Evolutionary conservation across 2,888 invertebrate species (phyloP), one percentile per base, ranked within the genome.

Genomic region (Ypsolopha sequella): DNA sequence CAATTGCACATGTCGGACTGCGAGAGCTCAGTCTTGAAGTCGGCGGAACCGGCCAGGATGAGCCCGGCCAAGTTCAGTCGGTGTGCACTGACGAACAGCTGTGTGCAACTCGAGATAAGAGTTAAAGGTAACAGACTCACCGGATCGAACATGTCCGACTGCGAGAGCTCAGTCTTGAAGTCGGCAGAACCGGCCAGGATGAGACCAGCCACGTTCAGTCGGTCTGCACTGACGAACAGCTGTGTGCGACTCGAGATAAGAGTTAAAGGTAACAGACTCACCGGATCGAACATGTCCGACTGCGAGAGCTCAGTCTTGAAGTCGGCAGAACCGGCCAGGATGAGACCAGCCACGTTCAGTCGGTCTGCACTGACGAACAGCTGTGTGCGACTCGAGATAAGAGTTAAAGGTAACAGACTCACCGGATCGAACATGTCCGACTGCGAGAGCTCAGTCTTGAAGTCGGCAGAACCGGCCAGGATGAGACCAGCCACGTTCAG

Each of bases 1-100:
- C n/a, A n/a, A 88, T 99, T 99, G 85, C 99, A 99, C 98, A 99
- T 99, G 76, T 99, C 99, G 0, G 99, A 99, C 88, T 99, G 99
- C 75, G 97, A 97, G 66, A 99, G 92, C 81, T 99, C 99, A 60
- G 99, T 99, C 90, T 99, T 99, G 87, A 99, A 99, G 84, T 99
- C 99, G 11, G 99, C 99, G 63, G 98, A 98, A 89, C 99, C 99
- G 60, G 99, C 99, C 60, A 99, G 88, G 66, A 99, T 98, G 45
- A 99, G 89, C 0, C 99, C 99, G 51, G 98, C 96, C 56, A 99
- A 97, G 76, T 98, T 98, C 7, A 98, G 97, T 70, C 98, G 94
- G 85, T 99, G 99, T 58, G 97, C 98, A 60, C 96, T 93, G 72
- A 99, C 99, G 88, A 97, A 99, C 66, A 99, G 88, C 76, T 97